Conservation (phyloP, 2,113 vertebrate genomes). For the Sebastes fasciatus region DNA sequence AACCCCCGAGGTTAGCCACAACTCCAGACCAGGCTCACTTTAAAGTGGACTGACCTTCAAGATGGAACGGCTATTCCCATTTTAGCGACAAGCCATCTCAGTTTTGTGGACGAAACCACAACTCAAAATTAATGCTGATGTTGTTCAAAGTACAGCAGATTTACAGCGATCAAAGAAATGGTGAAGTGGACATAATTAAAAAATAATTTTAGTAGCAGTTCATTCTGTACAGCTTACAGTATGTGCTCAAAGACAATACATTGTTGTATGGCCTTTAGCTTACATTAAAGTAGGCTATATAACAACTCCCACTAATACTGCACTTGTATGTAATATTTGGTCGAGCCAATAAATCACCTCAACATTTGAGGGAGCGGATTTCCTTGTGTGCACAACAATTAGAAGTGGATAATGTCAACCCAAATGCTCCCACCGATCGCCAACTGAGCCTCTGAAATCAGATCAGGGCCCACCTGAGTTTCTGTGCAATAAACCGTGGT, state of each 20-base stretch:
- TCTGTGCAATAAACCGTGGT: constrained; percentile 69
- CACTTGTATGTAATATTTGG: neutral
- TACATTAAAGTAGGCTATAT: neutral
- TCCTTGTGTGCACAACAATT: constrained; percentile 48
- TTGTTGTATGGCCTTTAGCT: neutral
- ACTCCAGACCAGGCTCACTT: too few species aligned
- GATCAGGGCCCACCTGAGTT: constrained; percentile 71
- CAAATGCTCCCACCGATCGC: constrained; percentile 39
- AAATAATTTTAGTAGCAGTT: neutral
- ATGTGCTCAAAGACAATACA: neutral
- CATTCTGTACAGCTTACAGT: neutral
- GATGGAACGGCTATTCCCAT: too few species aligned
- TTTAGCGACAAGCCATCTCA: too few species aligned
- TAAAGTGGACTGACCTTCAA: too few species aligned
- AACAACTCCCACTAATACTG: neutral
- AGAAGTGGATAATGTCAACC: constrained; percentile 51
- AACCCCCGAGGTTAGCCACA: too few species aligned
- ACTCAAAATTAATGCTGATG: neutral
- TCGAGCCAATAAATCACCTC: constrained; percentile 35
- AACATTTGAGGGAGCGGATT: constrained; percentile 5
- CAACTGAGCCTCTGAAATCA: constrained; percentile 59
- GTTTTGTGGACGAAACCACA: neutral
- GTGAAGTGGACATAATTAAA: neutral
- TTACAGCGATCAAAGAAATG: neutral
- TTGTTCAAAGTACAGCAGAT: neutral